phyloP scores from a whole-genome alignment of 1,140 invertebrate genomes.

The Macrobrachium rosenbergii region DNA sequence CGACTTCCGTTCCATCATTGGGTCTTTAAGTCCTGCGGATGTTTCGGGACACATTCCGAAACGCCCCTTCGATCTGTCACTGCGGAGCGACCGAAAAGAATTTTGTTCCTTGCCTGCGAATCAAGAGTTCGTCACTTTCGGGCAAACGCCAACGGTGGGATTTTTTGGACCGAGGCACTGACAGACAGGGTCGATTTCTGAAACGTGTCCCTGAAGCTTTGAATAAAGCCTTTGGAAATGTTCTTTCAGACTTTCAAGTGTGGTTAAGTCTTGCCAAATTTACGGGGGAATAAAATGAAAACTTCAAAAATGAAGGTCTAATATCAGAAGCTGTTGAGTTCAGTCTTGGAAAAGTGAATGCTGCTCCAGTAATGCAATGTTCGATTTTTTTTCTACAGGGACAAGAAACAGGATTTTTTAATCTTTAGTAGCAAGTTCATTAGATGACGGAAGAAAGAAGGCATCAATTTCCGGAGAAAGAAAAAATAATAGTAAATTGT shows the following conservation, averaged over 20 bases:
- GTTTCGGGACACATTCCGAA: too few relatives aligned
- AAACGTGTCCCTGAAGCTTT: too few relatives aligned
- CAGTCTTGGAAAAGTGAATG: not conserved
- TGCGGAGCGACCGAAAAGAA: too few relatives aligned
- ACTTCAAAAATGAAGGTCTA: slow-evolving; percentile 19
- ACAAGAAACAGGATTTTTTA: slow-evolving; percentile 14
- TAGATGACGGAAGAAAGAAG: slow-evolving; percentile 44
- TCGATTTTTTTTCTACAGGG: not conserved
- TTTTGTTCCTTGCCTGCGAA: too few relatives aligned
- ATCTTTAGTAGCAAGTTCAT: slow-evolving; percentile 10
- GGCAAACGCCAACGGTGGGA: too few relatives aligned
- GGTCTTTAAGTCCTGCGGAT: not conserved
- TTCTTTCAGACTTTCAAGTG: too few relatives aligned
- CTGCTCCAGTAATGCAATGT: not conserved
- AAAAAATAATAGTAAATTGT: not conserved
- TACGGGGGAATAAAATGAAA: not conserved
- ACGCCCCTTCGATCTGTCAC: too few relatives aligned
- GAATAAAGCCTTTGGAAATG: too few relatives aligned
- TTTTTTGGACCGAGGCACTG: too few relatives aligned
- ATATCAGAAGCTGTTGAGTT: not conserved
- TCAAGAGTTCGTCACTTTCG: too few relatives aligned
- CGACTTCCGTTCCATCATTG: slow-evolving; percentile 51
- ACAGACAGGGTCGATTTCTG: too few relatives aligned
- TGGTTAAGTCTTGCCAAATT: too few relatives aligned
- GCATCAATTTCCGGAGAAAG: slow-evolving; percentile 27